phyloP scores from a whole-genome alignment of 2,113 vertebrate species.

The Fukomys damarensis region DNA sequence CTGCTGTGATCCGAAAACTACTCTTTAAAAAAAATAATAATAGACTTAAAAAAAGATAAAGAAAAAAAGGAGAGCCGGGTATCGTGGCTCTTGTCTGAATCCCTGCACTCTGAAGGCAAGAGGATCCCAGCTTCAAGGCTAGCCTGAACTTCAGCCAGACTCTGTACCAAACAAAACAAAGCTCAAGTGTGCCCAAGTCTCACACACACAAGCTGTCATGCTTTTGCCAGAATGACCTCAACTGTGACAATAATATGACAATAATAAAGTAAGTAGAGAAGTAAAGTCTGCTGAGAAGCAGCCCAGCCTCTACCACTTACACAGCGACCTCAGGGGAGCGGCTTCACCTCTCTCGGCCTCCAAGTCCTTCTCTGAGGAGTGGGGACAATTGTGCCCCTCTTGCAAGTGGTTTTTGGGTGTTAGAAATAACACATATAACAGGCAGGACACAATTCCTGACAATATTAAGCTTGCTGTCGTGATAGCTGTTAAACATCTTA shows the following conservation, averaged over 20 bases:
- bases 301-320: background rate
- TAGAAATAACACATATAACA: background rate
- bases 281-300: background rate
- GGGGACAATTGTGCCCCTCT: background rate
- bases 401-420: background rate
- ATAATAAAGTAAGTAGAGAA: background rate
- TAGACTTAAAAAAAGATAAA: no score
- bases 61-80: no score
- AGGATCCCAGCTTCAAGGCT: background rate
- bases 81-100: background rate
- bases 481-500: background rate
- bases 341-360: background rate
- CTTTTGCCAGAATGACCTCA: slow-evolving; percentile 32
- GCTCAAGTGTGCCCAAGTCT: background rate
- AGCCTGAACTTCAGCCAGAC: background rate
- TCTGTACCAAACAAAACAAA: background rate
- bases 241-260: background rate
- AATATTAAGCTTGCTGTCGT: background rate
- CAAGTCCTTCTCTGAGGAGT: background rate
- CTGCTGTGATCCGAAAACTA: background rate
- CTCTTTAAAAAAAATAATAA: background rate
- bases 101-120: background rate
- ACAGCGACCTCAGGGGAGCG: background rate
- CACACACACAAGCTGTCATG: background rate
- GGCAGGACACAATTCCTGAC: background rate